Evolutionary conservation across 1,140 invertebrate genomes (phyloP), one percentile per base, ranked within the genome.

Genomic region (Temnothorax nylanderi): DNA sequence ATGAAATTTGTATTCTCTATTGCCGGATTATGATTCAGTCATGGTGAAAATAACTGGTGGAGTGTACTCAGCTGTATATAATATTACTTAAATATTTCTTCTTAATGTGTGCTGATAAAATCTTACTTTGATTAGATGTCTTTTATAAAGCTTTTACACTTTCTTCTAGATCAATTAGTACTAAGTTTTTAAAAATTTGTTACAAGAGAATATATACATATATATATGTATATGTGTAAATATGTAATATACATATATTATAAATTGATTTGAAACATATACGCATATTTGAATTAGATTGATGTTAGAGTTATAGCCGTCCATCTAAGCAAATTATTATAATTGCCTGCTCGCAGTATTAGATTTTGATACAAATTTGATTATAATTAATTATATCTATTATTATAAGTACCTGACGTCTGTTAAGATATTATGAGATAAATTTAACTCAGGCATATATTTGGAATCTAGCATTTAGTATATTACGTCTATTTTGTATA

Each of bases 1-100:
- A 44, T 44, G 37, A 44, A 21, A 77, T 74, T 75, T 75, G n/a
- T 62, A 60, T 77, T 64, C 1, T 64, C 11, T 47, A 13, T 32
- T 47, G 37, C 1, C 11, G 18, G 8, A 47, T 64, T 77, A 47
- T 64, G 11, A 32, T 64, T 78, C 41, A 44, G 2, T 65, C 4
- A 44, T 21, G n/a, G 13, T 11, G 8, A 49, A n/a, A 65, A 1
- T 49, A n/a, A 65, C 10, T 60, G 13, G 2, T 18, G 32, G 3
- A 75, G 3, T 37, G 21, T 21, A n/a, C 37, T 7, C 6, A 75
- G 2, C 13, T 58, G 16, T 51, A n/a, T n/a, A n/a, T n/a, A 56
- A 56, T 16, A 18, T 74, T 75, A 56, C 18, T 37, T 16, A 47
- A 44, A 76, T 32, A 49, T 77, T 62, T 41, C 11, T 47, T 13